phyloP scores from a whole-genome alignment of 2,113 vertebrate genomes.

The Mionectes macconnelli region DNA sequence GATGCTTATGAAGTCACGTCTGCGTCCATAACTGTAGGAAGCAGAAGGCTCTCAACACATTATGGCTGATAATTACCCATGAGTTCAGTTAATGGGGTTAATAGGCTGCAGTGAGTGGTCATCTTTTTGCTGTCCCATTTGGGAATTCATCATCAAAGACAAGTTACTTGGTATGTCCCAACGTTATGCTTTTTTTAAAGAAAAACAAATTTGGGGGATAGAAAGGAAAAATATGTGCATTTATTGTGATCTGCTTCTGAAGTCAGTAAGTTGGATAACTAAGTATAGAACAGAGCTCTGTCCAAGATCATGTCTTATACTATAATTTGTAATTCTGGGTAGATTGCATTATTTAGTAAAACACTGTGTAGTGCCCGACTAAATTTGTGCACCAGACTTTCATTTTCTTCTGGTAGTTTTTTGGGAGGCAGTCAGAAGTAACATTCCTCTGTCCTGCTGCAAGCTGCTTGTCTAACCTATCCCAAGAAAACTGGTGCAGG shows the following conservation, averaged over 20 bases:
- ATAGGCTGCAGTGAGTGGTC: neutral
- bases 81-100: neutral
- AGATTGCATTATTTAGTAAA: neutral
- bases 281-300: neutral
- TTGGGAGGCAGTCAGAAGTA: neutral
- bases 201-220: neutral
- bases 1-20: neutral
- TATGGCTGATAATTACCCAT: neutral
- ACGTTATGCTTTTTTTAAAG: neutral
- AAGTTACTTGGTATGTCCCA: neutral
- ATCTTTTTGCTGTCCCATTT: neutral
- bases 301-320: neutral
- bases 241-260: neutral
- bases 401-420: neutral
- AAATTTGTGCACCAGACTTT: neutral
- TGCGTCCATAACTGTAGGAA: neutral
- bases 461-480: neutral
- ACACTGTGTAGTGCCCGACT: neutral
- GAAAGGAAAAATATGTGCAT: neutral
- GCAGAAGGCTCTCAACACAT: neutral
- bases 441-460: neutral
- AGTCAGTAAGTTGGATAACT: neutral
- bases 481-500: neutral
- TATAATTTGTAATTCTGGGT: neutral
- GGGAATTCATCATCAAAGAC: neutral